phyloP scores from a whole-genome alignment of 92 coral and sea anemone genomes.

The Zoanthus sociatus region DNA sequence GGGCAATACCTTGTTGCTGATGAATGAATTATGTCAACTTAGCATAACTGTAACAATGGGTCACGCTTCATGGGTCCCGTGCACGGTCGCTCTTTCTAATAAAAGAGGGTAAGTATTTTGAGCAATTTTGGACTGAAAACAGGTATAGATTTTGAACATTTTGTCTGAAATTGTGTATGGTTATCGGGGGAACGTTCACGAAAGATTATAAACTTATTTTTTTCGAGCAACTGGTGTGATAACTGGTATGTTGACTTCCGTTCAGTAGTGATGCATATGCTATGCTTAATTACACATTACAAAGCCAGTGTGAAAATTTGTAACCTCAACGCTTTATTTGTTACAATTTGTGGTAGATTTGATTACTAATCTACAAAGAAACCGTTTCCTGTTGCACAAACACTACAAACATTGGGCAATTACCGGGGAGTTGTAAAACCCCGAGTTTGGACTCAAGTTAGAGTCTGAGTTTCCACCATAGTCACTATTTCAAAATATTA shows the following conservation, averaged over 20 bases:
- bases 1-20: conserved; percentile 30
- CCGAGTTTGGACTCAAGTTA: too few relatives aligned
- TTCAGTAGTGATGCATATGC: not conserved
- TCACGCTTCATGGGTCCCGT: conserved; percentile 4
- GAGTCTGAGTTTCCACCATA: too few relatives aligned
- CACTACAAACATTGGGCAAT: too few relatives aligned
- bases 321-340: too few relatives aligned
- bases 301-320: conserved; percentile 12
- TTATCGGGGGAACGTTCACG: not conserved
- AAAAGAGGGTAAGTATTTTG: not conserved
- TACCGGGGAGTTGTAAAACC: too few relatives aligned
- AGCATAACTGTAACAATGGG: not conserved
- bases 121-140: conserved; percentile 6
- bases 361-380: too few relatives aligned
- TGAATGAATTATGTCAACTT: not conserved
- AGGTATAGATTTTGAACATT: not conserved
- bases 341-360: too few relatives aligned
- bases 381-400: too few relatives aligned
- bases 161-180: conserved; percentile 5
- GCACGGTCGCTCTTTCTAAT: not conserved
- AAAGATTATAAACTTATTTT: conserved; percentile 17
- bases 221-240: conserved; percentile 3
- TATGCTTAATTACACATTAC: conserved; percentile 2
- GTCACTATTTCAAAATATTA: too few relatives aligned
- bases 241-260: not conserved